phyloP scores from a whole-genome alignment of 2,113 vertebrate genomes.

The Myrmophylax atrothorax region DNA sequence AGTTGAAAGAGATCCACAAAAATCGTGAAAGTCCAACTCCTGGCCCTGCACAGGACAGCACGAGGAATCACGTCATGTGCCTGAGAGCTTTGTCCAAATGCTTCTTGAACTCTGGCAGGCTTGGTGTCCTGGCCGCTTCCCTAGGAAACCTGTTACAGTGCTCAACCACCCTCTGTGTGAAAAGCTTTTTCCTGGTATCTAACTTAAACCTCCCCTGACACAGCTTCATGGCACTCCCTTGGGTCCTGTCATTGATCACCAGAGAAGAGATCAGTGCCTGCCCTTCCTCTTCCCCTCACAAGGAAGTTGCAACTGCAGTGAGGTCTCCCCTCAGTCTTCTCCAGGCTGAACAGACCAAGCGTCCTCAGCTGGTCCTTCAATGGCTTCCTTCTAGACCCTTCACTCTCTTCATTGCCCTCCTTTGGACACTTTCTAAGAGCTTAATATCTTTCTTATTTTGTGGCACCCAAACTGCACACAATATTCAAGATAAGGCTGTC shows the following conservation, averaged over 20 bases:
- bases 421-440: neutral
- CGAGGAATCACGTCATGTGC: neutral
- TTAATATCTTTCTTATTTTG: neutral
- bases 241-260: neutral
- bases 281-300: neutral
- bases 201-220: neutral
- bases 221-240: neutral
- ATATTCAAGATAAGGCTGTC: neutral
- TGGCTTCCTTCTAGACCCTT: neutral
- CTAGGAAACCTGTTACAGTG: neutral
- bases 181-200: neutral
- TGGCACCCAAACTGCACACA: neutral
- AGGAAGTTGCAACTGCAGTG: neutral
- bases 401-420: neutral
- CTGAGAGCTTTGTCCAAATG: neutral
- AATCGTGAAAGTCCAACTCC: neutral
- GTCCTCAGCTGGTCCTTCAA: no score
- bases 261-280: neutral
- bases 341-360: neutral
- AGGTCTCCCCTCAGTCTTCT: neutral
- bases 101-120: neutral
- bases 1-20: neutral
- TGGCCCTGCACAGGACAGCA: neutral
- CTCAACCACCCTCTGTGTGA: neutral
- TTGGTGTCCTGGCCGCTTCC: neutral